Conservation (phyloP, 2,797 vertebrate species). For the Pangasius djambal region DNA sequence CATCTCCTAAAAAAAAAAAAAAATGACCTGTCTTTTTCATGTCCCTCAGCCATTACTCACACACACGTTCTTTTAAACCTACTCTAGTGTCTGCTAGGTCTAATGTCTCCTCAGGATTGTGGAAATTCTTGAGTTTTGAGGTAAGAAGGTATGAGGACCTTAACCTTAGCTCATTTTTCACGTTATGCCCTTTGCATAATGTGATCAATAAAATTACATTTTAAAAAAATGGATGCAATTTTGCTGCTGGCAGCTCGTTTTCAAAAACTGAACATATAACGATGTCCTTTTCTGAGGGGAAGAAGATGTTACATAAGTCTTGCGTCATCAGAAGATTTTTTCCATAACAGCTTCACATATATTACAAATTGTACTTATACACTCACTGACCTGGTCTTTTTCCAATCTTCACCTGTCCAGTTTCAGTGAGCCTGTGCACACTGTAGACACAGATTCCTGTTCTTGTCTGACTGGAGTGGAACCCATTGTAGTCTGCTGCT, state of each 20-base stretch:
- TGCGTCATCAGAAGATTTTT: background rate
- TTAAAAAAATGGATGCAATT: background rate
- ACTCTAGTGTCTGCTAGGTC: background rate
- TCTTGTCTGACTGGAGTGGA: background rate
- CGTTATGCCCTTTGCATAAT: background rate
- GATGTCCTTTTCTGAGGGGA: background rate
- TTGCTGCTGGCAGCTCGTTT: background rate
- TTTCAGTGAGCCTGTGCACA: background rate
- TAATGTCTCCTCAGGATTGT: background rate
- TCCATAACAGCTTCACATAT: slow-evolving; percentile 5
- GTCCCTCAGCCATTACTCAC: slow-evolving; percentile 47
- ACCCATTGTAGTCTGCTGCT: background rate
- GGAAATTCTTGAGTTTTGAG: background rate
- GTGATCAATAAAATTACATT: background rate
- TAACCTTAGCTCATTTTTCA: background rate
- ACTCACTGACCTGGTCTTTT: background rate
- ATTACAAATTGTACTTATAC: slow-evolving; percentile 15
- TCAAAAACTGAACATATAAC: background rate
- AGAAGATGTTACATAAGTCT: background rate
- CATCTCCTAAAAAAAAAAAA: slow-evolving; percentile 15
- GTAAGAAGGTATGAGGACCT: no score
- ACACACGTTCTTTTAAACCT: background rate
- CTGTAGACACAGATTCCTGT: background rate
- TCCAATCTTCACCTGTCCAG: background rate
- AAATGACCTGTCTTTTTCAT: slow-evolving; percentile 39